Percentiles rank a stretch among this genome's conserved stretches.
Evolutionary conservation across 1,140 invertebrate genomes (phyloP).

Genomic region (Aporrectodea caliginosa): DNA sequence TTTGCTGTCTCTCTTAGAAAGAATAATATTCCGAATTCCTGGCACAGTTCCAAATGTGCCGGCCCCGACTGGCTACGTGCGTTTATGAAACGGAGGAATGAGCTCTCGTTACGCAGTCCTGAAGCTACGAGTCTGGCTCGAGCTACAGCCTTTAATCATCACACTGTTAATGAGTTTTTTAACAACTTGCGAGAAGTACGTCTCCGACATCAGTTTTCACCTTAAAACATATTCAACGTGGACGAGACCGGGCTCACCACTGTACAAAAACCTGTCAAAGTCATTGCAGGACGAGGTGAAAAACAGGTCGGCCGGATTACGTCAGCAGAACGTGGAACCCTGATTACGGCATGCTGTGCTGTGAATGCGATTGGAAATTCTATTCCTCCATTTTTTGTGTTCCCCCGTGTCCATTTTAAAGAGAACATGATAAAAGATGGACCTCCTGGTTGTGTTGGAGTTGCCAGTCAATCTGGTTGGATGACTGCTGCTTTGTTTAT

Average conservation of each 20-base stretch:
- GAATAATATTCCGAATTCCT: conserved; percentile 14
- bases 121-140: conserved; percentile 54
- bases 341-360: conserved; percentile 38
- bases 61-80: conserved; percentile 55
- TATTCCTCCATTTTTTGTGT: conserved; percentile 45
- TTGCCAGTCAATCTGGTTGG: conserved; percentile 54
- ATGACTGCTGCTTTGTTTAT: conserved; percentile 54
- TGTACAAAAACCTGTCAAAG: conserved; percentile 53
- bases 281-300: conserved; percentile 52
- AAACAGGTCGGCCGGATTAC: conserved; percentile 55
- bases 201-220: conserved; percentile 38
- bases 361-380: conserved; percentile 40
- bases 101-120: conserved; percentile 47
- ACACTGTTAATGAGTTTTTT: conserved; percentile 41
- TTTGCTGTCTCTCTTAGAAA: background rate
- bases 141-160: conserved; percentile 58
- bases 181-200: conserved; percentile 35
- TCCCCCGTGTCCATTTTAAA: conserved; percentile 42
- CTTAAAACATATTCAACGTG: conserved; percentile 54
- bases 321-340: conserved; percentile 53
- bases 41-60: conserved; percentile 39
- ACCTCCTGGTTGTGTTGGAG: conserved; percentile 50
- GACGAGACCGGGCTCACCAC: conserved; percentile 59
- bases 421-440: conserved; percentile 54
- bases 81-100: conserved; percentile 50